Base-by-base conservation (phyloP, 2,888 invertebrate species). In the Arenicola marina region DNA sequence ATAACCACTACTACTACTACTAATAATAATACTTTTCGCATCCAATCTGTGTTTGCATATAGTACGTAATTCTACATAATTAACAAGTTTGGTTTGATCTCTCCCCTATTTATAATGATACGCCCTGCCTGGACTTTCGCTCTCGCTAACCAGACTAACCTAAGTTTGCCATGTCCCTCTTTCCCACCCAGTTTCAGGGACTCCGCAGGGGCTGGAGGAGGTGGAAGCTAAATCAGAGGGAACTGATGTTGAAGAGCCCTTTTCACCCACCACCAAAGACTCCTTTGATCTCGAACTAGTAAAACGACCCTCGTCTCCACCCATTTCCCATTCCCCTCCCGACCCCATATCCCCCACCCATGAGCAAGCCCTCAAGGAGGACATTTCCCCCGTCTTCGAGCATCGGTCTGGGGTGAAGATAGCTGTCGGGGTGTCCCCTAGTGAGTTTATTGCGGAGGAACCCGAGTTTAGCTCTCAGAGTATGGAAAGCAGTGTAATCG, bases 251-350 rank as follows among this genome's bases (percentile, higher is more conserved):
- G 60, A 48, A 75, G 78, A 79, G 66, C 77, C 78, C 73, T 78
- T 78, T 59, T 66, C 68, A 24, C 74, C 76, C 59, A 68, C 73
- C 66, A 65, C 74, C 55, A 74, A 81, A 73, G 80, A 80, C 61
- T 76, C 77, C 53, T 78, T 82, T 58, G 80, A 82, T 61, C 76
- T 83, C 54, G 77, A 80, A 62, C 75, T 79, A 65, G 78, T 76
- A 56, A 69, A 34, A 31, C 32, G 57, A 57, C 29, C 71, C 15
- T 66, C 72, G 26, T 67, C 72, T 21, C 69, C 74, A 4, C 72
- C 73, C 11, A 69, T 73, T 51, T 74, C 75, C 26, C 75, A 76
- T 56, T 74, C 75, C 26, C 75, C 76, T 15, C 62, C 73, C 34
- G 75, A 75, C 63, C 71, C 74, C 56, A 72, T 76, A 46, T 71